Evolutionary conservation across 2,888 invertebrate species (phyloP), one percentile per base, ranked within the genome.

Genomic region (Phoronis australis): DNA sequence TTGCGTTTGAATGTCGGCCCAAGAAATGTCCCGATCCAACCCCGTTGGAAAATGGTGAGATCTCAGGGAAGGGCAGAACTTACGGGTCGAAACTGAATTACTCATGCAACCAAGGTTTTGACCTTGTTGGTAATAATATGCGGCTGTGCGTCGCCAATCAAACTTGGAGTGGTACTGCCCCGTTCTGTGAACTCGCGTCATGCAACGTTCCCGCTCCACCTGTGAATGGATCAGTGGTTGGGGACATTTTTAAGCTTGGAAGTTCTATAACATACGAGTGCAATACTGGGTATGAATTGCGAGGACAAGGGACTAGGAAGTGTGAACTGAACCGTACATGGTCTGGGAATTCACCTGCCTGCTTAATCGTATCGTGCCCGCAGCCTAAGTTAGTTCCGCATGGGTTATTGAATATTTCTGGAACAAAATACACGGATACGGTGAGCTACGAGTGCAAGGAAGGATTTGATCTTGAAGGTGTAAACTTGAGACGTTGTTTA

Each of bases 131-230:
- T 12, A 42, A 45, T 22, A 9, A 46, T 43, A 43, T 50, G 22
- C 41, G 66, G 45, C 51, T 42, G 0, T 77, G 77, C 50, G 59
- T 61, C 25, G 58, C 61, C 6, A 62, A 70, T 52, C 71, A 73
- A 0, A 50, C 53, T 6, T 76, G 76, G 77, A 68, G 66, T 27
- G 58, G 59, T 1, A 57, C 61, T 4, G 47, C 59, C 12, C 66
- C 75, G 15, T 48, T 48, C 3, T 77, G 76, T 47, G 50, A 55
- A 21, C 56, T 54, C 23, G 54, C 65, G 2, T 47, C 50, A 4
- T 70, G 73, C 39, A 59, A 52, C 3, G 4, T 15, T 21, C 49
- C 55, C 5, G 23, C 48, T 1, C 20, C 37, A 15, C 35, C 61
- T 22, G 48, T 55, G 9, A 35, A 58, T 42, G 64, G 57, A 2